These are phyloP conservation scores for Ceratina calcarata DNA, from an alignment of 1,140 invertebrate genomes.

Conservation along the genomic window DNA sequence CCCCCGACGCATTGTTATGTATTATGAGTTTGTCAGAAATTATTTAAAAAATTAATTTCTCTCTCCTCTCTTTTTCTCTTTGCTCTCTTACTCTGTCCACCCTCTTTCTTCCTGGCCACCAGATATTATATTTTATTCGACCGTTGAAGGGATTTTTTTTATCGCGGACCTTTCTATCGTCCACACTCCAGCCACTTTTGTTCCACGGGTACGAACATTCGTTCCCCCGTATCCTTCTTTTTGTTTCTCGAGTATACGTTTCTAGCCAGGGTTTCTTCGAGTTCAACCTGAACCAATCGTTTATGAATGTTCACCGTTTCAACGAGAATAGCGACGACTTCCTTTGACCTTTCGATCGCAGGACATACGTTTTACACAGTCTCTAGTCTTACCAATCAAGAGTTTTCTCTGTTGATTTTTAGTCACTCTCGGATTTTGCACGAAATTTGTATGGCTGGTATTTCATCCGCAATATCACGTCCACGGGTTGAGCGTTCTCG, in stretches of 20 bases:
- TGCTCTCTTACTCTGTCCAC: background rate
- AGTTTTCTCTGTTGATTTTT: constrained; percentile 25
- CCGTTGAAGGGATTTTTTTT: background rate
- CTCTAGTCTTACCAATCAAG: background rate
- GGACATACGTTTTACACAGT: constrained; percentile 19
- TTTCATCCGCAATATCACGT: background rate
- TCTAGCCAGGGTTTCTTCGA: background rate
- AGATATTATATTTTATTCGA: constrained; percentile 25
- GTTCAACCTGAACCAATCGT: constrained; percentile 22
- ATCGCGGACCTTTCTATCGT: background rate
- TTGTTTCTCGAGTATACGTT: background rate
- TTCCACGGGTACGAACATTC: background rate
- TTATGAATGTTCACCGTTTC: constrained; percentile 10
- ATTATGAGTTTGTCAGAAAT: constrained; percentile 48
- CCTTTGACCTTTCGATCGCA: constrained; percentile 16
- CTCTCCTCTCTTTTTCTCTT: no score
- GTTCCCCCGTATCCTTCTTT: background rate
- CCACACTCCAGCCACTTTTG: background rate
- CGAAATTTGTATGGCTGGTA: constrained; percentile 16
- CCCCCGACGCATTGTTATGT: constrained; percentile 29
- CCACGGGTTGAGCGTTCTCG: background rate
- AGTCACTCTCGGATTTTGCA: background rate
- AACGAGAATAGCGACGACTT: constrained; percentile 37
- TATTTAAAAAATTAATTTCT: constrained; percentile 54
- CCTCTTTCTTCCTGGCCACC: background rate